Evolutionary conservation across 2,797 vertebrate species (phyloP), one percentile per base, ranked within the genome.

Genomic region (Lagothrix lagotricha): DNA sequence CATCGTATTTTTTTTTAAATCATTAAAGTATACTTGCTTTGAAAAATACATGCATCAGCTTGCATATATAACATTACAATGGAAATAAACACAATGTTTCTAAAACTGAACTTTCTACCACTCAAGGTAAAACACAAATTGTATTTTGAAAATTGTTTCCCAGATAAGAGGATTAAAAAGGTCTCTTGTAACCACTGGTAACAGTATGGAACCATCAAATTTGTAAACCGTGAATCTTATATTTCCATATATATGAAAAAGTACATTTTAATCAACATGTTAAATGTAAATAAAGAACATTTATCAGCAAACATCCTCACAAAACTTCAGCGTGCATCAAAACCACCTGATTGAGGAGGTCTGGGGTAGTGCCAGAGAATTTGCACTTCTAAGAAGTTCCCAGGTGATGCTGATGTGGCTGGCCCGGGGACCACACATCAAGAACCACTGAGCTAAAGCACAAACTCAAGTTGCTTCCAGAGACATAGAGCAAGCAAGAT

Each of bases 121-220:
- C 26, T 41, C 22, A 88, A 75, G 7, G 20, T 54, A 28, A 93
- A 94, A 93, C 28, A 92, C 50, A 87, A 93, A 73, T 7, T 90
- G 5, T 67, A 87, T 92, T 96, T 76, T 94, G n/a, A 90, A 96
- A 81, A 92, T 7, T 52, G 7, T 88, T 83, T 89, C 13, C 46
- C 28, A 89, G 30, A 76, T n/a, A 73, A 91, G 22, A 52, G 30
- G 39, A 90, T 89, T 86, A 86, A 91, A 88, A 83, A 20, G 19
- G 3, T 52, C 15, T 81, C 39, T 81, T 75, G 5, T 64, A 84
- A 96, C 61, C 61, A 94, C 3, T 77, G 39, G 5, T 84, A 87
- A 77, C 12, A 64, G 12, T 20, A 96, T 8, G 94, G 58, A 46
- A 84, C 46, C 30, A 84, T 30, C 61, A 90, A 30, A 58, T 77